Base-by-base conservation (phyloP, 1,140 invertebrate species). In the Drosophila azteca region DNA sequence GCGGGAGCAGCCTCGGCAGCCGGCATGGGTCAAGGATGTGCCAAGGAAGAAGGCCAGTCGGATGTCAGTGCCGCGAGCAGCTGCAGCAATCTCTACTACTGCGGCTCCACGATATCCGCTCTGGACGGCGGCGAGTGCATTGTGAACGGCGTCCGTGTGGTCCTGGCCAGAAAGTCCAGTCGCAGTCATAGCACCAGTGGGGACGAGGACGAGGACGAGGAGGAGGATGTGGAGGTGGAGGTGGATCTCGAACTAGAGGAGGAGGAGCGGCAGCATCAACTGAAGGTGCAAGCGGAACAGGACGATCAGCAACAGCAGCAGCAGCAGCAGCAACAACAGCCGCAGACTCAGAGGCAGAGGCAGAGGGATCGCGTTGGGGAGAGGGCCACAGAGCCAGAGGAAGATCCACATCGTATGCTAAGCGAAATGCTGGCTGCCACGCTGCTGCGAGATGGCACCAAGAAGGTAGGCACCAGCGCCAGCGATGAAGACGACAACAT, bases 31-130 rank as follows among this genome's bases (percentile, higher is more conserved):
- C 74, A 72, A 67, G 73, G 63, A 51, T 51, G 62, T 59, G 51
- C 66, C 77, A 83, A 83, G 67, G 84, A 83, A 51, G 82, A 87
- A 65, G 65, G 52, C 3, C 89, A 93, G 68, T 94, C 93, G 59
- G 94, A 93, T 48, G 93, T 94, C 57, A 95, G 94, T 72, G 93
- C 94, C 2, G 93, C 94, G 52, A 94, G 94, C 51, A 95, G 94
- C 6, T 95, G 94, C 81, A 94, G 94, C 50, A 95, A 94, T 68
- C 90, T 95, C 3, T 93, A 93, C 70, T 93, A 93, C 62, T 93
- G 93, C 57, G 93, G 93, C 45, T 93, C 92, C 11, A 93, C 92
- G 43, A 92, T 94, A 8, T 94, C 93, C 53, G 92, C 93, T 7
- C 87, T 95, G 9, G 93, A 95, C 62, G 91, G 88, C 15, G 90